A percentile compares a stretch with the other conserved stretches of the same genome.
Evolutionary conservation across 2,797 vertebrate genomes (phyloP).

Genomic region (Siniperca undulata): DNA sequence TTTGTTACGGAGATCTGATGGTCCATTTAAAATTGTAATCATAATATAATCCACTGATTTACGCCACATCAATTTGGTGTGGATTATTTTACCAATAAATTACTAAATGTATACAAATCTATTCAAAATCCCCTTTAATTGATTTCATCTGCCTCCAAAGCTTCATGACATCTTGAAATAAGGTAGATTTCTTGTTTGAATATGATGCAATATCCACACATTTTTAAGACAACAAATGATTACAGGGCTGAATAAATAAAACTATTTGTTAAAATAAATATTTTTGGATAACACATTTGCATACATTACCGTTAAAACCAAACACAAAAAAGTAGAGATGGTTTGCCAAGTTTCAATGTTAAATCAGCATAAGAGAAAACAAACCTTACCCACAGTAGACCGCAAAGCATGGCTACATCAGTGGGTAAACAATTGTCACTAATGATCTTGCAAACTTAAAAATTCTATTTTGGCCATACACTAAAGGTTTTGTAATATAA

Average conservation of each 20-base stretch:
- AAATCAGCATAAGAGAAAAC: background rate
- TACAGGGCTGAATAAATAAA: background rate
- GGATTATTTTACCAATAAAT: constrained; percentile 1
- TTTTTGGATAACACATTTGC: background rate
- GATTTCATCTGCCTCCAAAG: background rate
- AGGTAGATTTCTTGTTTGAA: background rate
- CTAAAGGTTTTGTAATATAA: background rate
- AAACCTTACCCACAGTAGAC: background rate
- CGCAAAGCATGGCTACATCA: background rate
- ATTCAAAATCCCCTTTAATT: background rate
- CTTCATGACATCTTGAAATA: background rate
- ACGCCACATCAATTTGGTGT: background rate
- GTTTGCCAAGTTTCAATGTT: background rate
- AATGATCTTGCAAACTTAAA: background rate
- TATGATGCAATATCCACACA: background rate
- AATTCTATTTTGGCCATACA: background rate
- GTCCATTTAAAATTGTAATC: constrained; percentile 33
- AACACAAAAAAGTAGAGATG: background rate
- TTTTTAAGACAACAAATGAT: background rate
- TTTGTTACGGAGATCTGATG: constrained; percentile 41
- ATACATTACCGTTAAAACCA: background rate
- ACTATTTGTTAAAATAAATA: background rate
- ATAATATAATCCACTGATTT: constrained; percentile 56
- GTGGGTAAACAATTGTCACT: background rate
- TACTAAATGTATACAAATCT: background rate